Percentiles rank a stretch among this genome's conserved stretches.
Evolutionary conservation across 1,140 invertebrate genomes (phyloP).

Genomic region (Ylistrum balloti): DNA sequence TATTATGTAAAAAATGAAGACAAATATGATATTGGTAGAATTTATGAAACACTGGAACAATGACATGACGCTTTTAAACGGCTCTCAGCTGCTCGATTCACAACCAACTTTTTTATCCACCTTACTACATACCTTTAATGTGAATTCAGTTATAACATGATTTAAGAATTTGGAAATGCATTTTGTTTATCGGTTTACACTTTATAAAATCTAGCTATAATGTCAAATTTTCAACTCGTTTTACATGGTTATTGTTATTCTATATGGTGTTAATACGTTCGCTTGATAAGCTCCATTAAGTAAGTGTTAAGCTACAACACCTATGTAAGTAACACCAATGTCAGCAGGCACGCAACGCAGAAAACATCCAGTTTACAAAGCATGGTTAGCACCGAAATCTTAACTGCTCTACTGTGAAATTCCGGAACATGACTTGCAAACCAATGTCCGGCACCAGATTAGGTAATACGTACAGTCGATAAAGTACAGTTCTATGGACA

Average conservation of each 20-base stretch:
- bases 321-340: background rate
- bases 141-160: background rate
- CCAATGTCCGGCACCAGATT: too few species aligned
- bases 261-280: conserved; percentile 4
- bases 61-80: too few species aligned
- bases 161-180: background rate
- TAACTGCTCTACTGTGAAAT: too few species aligned
- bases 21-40: background rate
- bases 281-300: background rate
- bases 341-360: background rate
- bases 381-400: conserved; percentile 6
- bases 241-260: background rate
- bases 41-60: background rate
- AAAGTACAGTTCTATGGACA: too few species aligned
- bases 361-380: background rate
- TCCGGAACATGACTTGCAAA: too few species aligned
- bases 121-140: too few species aligned
- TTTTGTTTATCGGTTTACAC: background rate
- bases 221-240: background rate
- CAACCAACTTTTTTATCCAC: too few species aligned
- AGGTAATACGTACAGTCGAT: too few species aligned
- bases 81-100: too few species aligned
- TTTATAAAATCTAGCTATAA: background rate
- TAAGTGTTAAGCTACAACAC: background rate
- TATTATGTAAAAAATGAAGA: background rate